Conservation (phyloP, 2,113 vertebrate genomes). For the Vulpes vulpes region DNA sequence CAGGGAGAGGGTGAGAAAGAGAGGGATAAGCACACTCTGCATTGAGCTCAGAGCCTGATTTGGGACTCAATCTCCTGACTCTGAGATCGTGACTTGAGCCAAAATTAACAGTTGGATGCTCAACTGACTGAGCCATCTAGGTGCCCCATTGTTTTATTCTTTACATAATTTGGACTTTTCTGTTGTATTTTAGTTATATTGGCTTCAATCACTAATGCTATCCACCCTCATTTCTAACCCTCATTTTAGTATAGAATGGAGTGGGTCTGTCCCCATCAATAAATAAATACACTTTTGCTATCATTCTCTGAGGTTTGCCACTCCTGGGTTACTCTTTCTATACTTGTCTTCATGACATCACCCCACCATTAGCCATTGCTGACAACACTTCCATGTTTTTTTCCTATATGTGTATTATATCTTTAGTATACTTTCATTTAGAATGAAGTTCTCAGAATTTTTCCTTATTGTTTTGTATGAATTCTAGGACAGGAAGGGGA, state of each 20-base stretch:
- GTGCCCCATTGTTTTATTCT: background rate
- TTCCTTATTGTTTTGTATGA: background rate
- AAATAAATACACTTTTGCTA: background rate
- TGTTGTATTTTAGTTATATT: background rate
- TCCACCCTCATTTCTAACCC: background rate
- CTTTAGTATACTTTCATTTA: slow-evolving; percentile 18
- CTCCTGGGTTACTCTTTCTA: background rate
- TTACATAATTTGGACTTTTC: background rate
- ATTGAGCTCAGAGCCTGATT: background rate
- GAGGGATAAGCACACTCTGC: background rate
- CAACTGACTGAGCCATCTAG: background rate
- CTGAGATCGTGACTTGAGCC: background rate
- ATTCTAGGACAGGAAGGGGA: background rate
- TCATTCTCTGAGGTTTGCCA: background rate
- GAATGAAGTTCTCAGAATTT: background rate
- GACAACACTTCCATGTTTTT: background rate
- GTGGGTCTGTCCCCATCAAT: background rate
- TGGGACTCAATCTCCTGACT: background rate
- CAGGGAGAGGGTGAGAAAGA: background rate
- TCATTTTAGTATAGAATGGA: background rate
- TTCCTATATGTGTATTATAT: background rate
- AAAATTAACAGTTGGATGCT: background rate
- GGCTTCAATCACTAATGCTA: background rate
- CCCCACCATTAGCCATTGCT: background rate
- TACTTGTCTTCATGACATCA: background rate